These are phyloP conservation scores for Cyprinodon brontotheroides DNA, from an alignment of 2,113 vertebrate genomes.

Conservation along the genomic window DNA sequence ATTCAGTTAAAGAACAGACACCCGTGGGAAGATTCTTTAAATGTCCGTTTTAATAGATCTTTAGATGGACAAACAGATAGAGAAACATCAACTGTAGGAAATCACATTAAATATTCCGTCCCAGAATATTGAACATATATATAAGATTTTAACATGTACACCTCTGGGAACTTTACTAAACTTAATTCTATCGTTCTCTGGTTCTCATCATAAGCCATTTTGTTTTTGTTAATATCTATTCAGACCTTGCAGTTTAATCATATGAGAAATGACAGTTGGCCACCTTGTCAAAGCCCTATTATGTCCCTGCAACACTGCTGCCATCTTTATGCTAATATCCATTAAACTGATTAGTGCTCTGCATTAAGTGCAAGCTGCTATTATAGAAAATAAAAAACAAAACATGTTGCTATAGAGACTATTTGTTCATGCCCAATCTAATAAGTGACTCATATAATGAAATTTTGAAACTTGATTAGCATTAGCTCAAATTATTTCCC, in stretches of 20 bases:
- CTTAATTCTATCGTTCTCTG: not conserved
- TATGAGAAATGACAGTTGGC: conserved; percentile 12
- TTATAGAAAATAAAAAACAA: conserved; percentile 18
- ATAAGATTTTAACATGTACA: conserved; percentile 11
- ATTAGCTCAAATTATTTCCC: not conserved
- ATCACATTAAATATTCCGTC: conserved; percentile 30
- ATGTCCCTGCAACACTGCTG: conserved; percentile 9
- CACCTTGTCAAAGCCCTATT: conserved; percentile 3
- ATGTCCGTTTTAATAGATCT: conserved; percentile 28
- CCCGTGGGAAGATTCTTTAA: conserved; percentile 33
- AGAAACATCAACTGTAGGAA: conserved; percentile 26
- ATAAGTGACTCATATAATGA: not conserved
- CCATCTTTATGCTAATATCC: conserved; percentile 36
- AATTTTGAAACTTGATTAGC: not conserved
- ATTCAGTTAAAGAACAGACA: conserved; percentile 32
- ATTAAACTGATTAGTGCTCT: conserved; percentile 44
- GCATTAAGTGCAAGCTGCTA: conserved; percentile 1
- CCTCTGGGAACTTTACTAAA: not conserved
- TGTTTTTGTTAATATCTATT: conserved; percentile 1
- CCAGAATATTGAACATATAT: conserved; percentile 6
- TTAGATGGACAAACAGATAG: conserved; percentile 41
- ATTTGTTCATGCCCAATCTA: not conserved
- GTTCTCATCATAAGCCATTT: conserved; percentile 1
- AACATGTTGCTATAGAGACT: conserved; percentile 30
- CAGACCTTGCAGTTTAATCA: conserved; percentile 9